Evolutionary conservation across 2,888 invertebrate genomes (phyloP).

Genomic region (Ametastegia equiseti): DNA sequence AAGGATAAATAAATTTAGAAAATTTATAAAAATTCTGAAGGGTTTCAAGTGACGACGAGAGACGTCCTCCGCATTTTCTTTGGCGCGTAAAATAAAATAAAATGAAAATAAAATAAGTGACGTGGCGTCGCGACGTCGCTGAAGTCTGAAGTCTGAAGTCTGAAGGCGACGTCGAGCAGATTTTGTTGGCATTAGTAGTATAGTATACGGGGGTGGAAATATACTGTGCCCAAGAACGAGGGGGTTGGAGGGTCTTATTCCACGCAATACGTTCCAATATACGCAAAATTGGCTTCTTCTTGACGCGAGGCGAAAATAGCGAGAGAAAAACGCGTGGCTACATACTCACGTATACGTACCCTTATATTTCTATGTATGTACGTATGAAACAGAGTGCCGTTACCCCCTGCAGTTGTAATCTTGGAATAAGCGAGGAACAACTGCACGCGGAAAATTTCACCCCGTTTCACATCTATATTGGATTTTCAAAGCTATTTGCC

Average conservation of each 20-base stretch:
- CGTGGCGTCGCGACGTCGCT: background rate
- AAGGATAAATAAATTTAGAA: background rate
- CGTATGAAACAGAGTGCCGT: too few relatives aligned
- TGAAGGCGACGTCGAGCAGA: background rate
- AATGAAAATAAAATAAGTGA: background rate
- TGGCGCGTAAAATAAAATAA: background rate
- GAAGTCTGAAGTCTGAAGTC: too few relatives aligned
- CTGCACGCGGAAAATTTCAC: background rate
- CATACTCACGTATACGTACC: too few relatives aligned
- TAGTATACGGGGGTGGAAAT: background rate
- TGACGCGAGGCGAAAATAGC: constrained; percentile 37
- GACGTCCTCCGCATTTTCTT: background rate
- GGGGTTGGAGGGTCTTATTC: constrained; percentile 9
- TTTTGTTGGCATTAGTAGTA: constrained; percentile 18
- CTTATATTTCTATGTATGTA: too few relatives aligned
- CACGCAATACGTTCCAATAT: constrained; percentile 38
- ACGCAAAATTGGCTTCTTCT: constrained; percentile 42
- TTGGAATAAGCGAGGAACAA: background rate
- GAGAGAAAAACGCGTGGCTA: constrained; percentile 15
- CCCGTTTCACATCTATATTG: background rate
- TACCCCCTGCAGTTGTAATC: background rate
- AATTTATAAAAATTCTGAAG: background rate
- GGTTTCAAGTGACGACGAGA: background rate
- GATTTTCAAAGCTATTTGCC: background rate
- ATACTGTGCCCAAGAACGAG: constrained; percentile 6